Evolutionary conservation across 2,113 vertebrate genomes (phyloP), one percentile per base, ranked within the genome.

Genomic region (Pelobates fuscus): DNA sequence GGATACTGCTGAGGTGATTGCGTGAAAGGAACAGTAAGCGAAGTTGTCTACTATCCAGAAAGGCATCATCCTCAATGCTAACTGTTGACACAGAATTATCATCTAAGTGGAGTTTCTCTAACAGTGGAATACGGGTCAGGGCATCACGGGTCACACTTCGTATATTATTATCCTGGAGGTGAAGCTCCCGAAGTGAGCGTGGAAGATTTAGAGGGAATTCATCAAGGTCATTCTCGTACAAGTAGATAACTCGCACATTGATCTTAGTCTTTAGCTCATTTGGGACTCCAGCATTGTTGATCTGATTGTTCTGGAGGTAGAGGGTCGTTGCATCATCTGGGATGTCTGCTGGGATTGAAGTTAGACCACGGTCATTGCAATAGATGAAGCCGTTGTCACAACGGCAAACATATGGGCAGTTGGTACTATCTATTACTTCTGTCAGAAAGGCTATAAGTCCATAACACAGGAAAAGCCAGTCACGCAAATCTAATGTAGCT

Each of bases 101-200:
- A 0, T 98, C 96, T 80, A 98, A 78, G 82, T 98, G 96, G 21
- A 98, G 88, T 27, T 95, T 94, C 71, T 98, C 95, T 24, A 98
- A 83, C 20, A 97, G 85, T 0, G 97, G 95, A 63, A 97, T 88
- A n/a, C 95, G 82, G 3, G 94, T 92, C 75, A 97, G 84, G 0
- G 95, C 89, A 12, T 89, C 91, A 0, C 94, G 85, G 29, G 94
- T 91, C 0, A 98, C 78, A 0, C 92, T 87, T 0, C 95, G 91
- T 21, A 98, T 96, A 20, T 98, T 98, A 87, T 98, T 98, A 80
- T 98, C 96, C 80, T 98, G 97, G 0, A 98, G 91, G 84, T 98
- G 96, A 1, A 98, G 91, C 82, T 98, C 97, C 3, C 91, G 88
- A 59, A 98, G 84, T 0, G 94, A 94, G 0, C 92, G 93, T 0